Percentiles rank a stretch among this genome's conserved stretches.
Evolutionary conservation across 2,797 vertebrate species (phyloP).

Genomic region (Pangasius mekongensis): DNA sequence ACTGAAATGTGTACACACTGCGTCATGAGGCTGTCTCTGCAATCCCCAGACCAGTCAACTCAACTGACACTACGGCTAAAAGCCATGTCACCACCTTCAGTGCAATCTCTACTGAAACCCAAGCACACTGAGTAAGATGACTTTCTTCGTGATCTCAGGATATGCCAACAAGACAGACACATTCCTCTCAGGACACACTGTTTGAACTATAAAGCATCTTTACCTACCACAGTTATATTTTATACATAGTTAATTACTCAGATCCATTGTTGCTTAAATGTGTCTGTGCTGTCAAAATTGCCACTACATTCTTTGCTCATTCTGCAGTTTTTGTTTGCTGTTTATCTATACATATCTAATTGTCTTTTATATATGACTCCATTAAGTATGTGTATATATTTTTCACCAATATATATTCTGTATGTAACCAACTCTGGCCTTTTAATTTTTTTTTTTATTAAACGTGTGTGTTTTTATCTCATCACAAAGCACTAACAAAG

Average conservation of each 20-base stretch:
- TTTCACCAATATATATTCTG: not conserved
- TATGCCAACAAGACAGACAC: not conserved
- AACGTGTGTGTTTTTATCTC: not conserved
- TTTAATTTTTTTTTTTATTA: not conserved
- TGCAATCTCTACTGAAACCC: not conserved
- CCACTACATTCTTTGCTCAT: not conserved
- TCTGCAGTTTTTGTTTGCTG: not conserved
- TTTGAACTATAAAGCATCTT: not conserved
- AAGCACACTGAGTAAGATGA: not conserved
- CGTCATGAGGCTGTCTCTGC: not conserved
- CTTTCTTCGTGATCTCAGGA: not conserved
- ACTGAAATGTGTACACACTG: constrained; percentile 7
- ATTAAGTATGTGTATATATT: not conserved
- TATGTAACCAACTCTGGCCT: not conserved
- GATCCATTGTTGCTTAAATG: not conserved
- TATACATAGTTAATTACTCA: not conserved
- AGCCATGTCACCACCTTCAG: not conserved
- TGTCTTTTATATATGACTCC: not conserved
- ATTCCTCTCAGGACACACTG: not conserved
- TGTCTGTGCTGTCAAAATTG: not conserved
- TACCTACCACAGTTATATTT: not conserved
- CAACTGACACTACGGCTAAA: constrained; percentile 6
- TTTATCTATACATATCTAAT: not conserved
- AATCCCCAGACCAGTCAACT: not conserved
- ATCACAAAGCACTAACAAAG: no score